phyloP scores from a whole-genome alignment of 2,888 invertebrate species.

The Netelia virgata region DNA sequence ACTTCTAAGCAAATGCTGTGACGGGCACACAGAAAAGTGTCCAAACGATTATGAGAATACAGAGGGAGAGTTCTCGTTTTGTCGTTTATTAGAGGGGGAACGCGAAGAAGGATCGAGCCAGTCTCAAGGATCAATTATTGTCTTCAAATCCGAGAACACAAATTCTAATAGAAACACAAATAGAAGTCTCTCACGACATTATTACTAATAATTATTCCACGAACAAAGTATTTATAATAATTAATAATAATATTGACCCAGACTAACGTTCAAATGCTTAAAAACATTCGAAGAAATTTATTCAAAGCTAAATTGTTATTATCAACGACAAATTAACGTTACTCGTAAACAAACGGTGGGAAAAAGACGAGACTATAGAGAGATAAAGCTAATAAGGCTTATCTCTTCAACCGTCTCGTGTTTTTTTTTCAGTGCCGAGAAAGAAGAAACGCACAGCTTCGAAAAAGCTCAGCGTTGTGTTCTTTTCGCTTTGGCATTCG shows the following conservation, averaged over 20 bases:
- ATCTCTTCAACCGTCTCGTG: constrained; percentile 44
- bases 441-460: constrained; percentile 2
- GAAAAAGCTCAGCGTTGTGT: constrained; percentile 15
- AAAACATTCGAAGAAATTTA: too few species aligned
- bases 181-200: background rate
- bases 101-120: background rate
- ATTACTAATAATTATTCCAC: background rate
- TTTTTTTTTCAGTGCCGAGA: constrained; percentile 25
- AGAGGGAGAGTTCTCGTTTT: constrained; percentile 40
- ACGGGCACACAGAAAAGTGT: constrained; percentile 45
- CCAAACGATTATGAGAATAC: constrained; percentile 55
- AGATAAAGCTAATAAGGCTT: constrained; percentile 5
- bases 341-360: constrained; percentile 37
- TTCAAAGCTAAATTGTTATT: background rate
- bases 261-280: too few species aligned
- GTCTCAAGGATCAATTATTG: background rate
- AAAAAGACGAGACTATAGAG: constrained; percentile 43
- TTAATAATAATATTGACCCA: too few species aligned
- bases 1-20: constrained; percentile 45
- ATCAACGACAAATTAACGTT: constrained; percentile 45
- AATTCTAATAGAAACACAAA: background rate
- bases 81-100: constrained; percentile 43
- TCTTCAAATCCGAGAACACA: background rate
- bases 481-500: constrained; percentile 20
- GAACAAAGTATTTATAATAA: background rate